Conservation (phyloP, 2,797 vertebrate genomes). For the Lophius americanus region DNA sequence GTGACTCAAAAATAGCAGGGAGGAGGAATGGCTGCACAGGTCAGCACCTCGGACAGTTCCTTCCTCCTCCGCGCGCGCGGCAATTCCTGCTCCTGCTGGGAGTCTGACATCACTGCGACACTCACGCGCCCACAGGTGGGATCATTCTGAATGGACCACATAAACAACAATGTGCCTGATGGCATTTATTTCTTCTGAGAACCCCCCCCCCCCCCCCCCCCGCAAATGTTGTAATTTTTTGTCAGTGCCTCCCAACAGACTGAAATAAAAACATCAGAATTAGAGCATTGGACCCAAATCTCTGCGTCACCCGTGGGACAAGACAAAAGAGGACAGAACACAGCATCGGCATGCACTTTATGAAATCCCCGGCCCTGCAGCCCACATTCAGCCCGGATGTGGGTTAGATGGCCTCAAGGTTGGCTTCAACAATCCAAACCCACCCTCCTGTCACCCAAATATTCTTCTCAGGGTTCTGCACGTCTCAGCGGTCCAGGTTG, state of each 20-base stretch:
- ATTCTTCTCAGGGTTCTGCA: constrained; percentile 29
- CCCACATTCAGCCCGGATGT: constrained; percentile 20
- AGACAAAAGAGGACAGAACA: constrained; percentile 48
- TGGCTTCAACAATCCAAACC: constrained; percentile 34
- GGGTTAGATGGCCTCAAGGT: neutral
- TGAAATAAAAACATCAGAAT: no score
- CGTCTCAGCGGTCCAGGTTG: constrained; percentile 88
- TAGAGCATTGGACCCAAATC: neutral
- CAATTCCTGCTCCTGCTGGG: constrained; percentile 56
- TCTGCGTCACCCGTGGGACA: constrained; percentile 25
- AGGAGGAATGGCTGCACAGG: constrained; percentile 45
- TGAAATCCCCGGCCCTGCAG: constrained; percentile 48
- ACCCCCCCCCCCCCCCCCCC: no score
- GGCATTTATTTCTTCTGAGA: no score
- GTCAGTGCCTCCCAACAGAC: neutral
- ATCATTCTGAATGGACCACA: constrained; percentile 31
- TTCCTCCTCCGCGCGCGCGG: constrained; percentile 60
- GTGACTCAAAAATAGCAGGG: constrained; percentile 28
- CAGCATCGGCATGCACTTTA: constrained; percentile 69
- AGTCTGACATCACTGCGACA: constrained; percentile 36
- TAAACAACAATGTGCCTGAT: neutral
- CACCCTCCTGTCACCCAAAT: constrained; percentile 31
- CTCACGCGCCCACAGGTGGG: constrained; percentile 18
- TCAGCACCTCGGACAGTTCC: constrained; percentile 89
- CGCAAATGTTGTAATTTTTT: neutral